These are phyloP conservation scores for Drepana arcuata DNA, from an alignment of 1,140 invertebrate genomes.

Conservation along the genomic window DNA sequence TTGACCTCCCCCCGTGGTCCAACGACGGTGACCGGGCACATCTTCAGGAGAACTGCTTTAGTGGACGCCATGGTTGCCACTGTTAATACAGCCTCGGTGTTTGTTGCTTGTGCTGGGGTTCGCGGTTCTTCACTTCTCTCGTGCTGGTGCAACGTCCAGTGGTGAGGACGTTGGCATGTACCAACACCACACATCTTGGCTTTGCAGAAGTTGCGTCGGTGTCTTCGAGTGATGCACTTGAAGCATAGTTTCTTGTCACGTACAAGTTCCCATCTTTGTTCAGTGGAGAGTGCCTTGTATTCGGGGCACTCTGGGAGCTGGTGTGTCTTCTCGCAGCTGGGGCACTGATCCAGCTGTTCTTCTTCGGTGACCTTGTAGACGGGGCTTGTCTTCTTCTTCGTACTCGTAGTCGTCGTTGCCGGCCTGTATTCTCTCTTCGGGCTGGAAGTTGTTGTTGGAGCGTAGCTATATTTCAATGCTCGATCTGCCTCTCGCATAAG, in stretches of 20 bases:
- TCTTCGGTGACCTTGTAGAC: no score
- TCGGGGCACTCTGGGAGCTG: not conserved
- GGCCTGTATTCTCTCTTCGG: not conserved
- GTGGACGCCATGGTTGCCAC: no score
- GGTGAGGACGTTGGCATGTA: not conserved
- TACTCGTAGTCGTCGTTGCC: not conserved
- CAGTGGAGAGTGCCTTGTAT: not conserved
- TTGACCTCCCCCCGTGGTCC: conserved; percentile 3
- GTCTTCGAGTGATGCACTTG: conserved; percentile 2
- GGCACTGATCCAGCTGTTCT: not conserved
- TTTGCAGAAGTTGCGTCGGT: not conserved
- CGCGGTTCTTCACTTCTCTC: no score
- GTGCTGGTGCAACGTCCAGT: not conserved
- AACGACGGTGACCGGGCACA: not conserved
- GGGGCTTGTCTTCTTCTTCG: not conserved
- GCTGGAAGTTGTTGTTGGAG: not conserved
- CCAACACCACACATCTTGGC: conserved; percentile 2
- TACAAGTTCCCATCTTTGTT: conserved; percentile 2
- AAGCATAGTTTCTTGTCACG: conserved; percentile 4
- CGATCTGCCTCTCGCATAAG: no score
- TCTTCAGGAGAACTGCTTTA: not conserved
- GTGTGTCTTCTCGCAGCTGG: not conserved
- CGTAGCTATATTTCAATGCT: not conserved
- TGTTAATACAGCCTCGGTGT: not conserved
- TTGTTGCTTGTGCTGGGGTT: not conserved